Percentiles rank a stretch among this genome's conserved stretches.
phyloP scores from a whole-genome alignment of 2,113 vertebrate genomes.

The Hassar affinis region DNA sequence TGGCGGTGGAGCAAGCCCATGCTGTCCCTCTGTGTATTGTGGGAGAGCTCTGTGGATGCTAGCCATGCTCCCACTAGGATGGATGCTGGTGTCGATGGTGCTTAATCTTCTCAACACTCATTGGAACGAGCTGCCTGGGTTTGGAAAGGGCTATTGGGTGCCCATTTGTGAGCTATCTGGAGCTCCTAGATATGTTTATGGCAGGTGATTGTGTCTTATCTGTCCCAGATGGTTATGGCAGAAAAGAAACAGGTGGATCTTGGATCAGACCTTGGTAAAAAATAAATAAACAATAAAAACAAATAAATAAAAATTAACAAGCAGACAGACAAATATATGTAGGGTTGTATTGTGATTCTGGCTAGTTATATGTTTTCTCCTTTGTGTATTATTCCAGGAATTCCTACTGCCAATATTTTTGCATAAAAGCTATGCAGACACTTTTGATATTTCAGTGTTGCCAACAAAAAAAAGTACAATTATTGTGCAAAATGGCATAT shows the following conservation, averaged over 20 bases:
- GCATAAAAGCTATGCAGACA: background rate
- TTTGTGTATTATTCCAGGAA: background rate
- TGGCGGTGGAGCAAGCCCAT: constrained; percentile 7
- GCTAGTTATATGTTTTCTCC: background rate
- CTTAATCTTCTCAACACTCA: constrained; percentile 34
- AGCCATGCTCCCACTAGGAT: constrained; percentile 15
- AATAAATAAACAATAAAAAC: background rate
- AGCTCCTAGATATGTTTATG: constrained; percentile 33
- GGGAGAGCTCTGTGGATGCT: constrained; percentile 33
- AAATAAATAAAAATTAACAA: background rate
- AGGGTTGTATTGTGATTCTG: background rate
- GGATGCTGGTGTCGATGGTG: background rate
- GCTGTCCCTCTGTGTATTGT: constrained; percentile 26
- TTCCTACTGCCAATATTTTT: background rate
- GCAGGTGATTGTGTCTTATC: constrained; percentile 33
- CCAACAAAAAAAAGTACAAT: background rate
- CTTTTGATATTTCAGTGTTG: background rate
- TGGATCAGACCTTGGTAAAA: constrained; percentile 8
- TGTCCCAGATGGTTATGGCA: constrained; percentile 3
- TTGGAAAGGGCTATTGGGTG: constrained; percentile 14
- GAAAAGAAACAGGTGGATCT: background rate
- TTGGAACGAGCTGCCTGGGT: constrained; percentile 4
- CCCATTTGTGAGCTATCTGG: constrained; percentile 30
- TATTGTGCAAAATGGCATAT: background rate
- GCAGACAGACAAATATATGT: background rate